Evolutionary conservation across 2,888 invertebrate genomes (phyloP).

Genomic region (Mythimna lalbum): DNA sequence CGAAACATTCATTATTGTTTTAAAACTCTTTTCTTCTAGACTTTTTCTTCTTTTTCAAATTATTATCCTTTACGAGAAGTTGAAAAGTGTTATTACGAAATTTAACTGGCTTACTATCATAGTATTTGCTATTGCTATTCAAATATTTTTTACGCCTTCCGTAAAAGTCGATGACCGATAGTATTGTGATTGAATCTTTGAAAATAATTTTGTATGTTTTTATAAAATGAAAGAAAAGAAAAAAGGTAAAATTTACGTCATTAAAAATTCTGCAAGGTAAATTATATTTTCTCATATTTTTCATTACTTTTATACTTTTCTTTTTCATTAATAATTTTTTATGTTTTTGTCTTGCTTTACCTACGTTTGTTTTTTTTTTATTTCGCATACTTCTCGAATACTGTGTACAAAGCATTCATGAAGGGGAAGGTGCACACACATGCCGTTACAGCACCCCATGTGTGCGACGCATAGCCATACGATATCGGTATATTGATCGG

Average conservation of each 20-base stretch:
- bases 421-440: constrained; percentile 33
- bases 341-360: neutral
- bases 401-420: constrained; percentile 32
- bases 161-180: constrained; percentile 17
- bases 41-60: too few relatives aligned
- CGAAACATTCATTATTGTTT: neutral
- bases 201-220: constrained; percentile 14
- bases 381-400: neutral
- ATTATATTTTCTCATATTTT: too few relatives aligned
- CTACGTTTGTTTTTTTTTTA: neutral
- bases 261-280: neutral
- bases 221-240: neutral
- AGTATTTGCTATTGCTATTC: constrained; percentile 6
- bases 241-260: constrained; percentile 15
- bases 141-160: neutral
- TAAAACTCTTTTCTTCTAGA: neutral
- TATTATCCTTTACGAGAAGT: neutral
- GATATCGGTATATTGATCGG: constrained; percentile 81
- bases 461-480: constrained; percentile 56
- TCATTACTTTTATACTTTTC: too few relatives aligned
- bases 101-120: constrained; percentile 23
- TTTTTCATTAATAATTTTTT: too few relatives aligned
- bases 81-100: constrained; percentile 5
- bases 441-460: constrained; percentile 38
- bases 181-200: constrained; percentile 10